These are phyloP conservation scores for Atractosteus spatula DNA, from an alignment of 2,113 vertebrate genomes.

Conservation along the genomic window DNA sequence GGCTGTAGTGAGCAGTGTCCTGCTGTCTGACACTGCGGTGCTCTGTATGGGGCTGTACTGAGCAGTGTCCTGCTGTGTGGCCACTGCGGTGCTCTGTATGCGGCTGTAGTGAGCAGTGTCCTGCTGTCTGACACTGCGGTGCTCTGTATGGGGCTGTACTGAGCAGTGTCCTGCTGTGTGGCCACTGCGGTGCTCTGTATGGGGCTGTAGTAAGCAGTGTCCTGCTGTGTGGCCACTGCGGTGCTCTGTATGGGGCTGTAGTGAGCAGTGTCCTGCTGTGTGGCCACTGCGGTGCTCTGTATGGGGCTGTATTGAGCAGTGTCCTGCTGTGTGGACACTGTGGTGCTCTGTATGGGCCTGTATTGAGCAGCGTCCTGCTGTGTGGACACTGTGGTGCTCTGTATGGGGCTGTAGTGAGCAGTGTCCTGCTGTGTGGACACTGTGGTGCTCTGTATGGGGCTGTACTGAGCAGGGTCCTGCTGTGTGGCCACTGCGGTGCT, in stretches of 20 bases:
- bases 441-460: conserved; percentile 8
- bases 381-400: not conserved
- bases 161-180: conserved; percentile 13
- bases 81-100: too few species aligned
- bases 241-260: conserved; percentile 7
- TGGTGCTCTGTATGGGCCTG: conserved; percentile 3
- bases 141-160: conserved; percentile 1
- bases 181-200: too few species aligned
- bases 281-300: too few species aligned
- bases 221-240: conserved; percentile 16
- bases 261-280: conserved; percentile 10
- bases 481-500: too few species aligned
- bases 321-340: conserved; percentile 14
- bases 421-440: conserved; percentile 13
- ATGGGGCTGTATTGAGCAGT: too few species aligned
- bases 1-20: too few species aligned
- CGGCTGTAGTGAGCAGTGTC: too few species aligned
- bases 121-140: conserved; percentile 19
- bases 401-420: too few species aligned
- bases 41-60: not conserved
- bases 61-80: conserved; percentile 16
- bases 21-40: conserved; percentile 19
- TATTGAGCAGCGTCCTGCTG: conserved; percentile 9
- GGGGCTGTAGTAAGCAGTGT: too few species aligned
- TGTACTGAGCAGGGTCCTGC: not conserved